Base-by-base conservation (phyloP, 2,888 invertebrate genomes). In the Amphipyra berbera region DNA sequence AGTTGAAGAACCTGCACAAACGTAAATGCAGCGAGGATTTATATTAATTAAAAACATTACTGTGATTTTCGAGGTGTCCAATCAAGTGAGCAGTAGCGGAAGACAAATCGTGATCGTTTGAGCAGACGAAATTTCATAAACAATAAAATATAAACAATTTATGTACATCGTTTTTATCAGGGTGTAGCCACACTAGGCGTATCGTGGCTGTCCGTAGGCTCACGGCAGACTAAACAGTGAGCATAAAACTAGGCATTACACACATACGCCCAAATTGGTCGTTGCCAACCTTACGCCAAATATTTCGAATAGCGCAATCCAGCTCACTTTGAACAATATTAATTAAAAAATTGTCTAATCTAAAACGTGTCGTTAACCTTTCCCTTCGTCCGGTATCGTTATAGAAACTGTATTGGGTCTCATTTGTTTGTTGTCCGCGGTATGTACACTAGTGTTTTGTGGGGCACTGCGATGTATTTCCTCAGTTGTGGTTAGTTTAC, bases 401-500 rank as follows among this genome's bases (percentile, higher is more conserved):
- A 96, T 95, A 21, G 96, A 95, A 66, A 96, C 96, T 30, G 96
- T 95, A 74, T 95, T 94, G 42, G 94, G 92, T 82, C 88, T 84
- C 12, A 74, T 76, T 42, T 83, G 86, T 78, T 74, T 85, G 64
- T 76, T 77, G 15, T 88, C 87, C 68, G 85, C 83, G 79, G 69
- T 82, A 69, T 85, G 85, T 61, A 84, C 78, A 76, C 78, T 85
- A 48, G 84, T 72, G 57, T 83, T 80, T 12, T 69, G 72, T 4
- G 87, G 82, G 8, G 81, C 83, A 69, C 82, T 82, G 61, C 88
- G 88, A 49, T 82, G 78, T 57, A 95, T 84, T 78, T 95, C 93
- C 70, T 95, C 93, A 15, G 91, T 90, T 13, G 92, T 95, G 15
- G 95, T 95, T 35, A 95, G 78, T 73, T 93, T 94, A 78, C 95